Conservation (phyloP, 2,888 invertebrate genomes). For the Papilio elwesi region DNA sequence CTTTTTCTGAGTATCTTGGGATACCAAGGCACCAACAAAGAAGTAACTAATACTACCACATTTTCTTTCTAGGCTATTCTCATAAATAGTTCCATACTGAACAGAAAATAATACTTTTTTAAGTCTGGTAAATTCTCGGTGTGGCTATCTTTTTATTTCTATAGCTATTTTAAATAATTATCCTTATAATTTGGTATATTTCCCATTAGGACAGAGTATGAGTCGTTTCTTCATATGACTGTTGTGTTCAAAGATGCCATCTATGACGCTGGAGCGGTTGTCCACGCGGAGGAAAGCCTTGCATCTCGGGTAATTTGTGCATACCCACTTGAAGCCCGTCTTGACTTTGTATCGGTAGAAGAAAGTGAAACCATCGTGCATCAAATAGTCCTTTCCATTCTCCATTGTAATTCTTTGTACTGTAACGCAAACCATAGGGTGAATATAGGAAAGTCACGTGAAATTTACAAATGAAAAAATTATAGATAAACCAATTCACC, state of each 20-base stretch:
- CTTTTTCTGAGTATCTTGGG: too few species aligned
- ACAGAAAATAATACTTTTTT: too few species aligned
- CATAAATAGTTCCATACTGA: too few species aligned
- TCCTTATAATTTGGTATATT: slow-evolving; percentile 38
- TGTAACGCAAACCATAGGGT: slow-evolving; percentile 37
- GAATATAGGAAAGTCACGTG: not conserved
- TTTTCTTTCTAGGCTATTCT: too few species aligned
- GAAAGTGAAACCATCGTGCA: slow-evolving; percentile 49
- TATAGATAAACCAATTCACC: not conserved
- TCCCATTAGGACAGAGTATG: slow-evolving; percentile 33
- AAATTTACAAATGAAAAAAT: slow-evolving; percentile 39
- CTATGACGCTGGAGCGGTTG: slow-evolving; percentile 49
- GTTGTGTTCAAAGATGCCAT: slow-evolving; percentile 46
- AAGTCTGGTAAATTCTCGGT: too few species aligned
- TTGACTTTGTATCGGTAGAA: slow-evolving; percentile 48
- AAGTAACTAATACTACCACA: too few species aligned
- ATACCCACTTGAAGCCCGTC: slow-evolving; percentile 48
- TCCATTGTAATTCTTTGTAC: slow-evolving; percentile 44
- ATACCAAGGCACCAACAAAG: too few species aligned
- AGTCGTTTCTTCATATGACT: slow-evolving; percentile 47
- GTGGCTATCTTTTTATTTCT: too few species aligned
- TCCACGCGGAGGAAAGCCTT: slow-evolving; percentile 53
- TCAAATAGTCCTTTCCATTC: slow-evolving; percentile 47
- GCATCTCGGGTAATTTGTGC: slow-evolving; percentile 50
- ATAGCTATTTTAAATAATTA: not conserved